Percentiles rank a stretch among this genome's conserved stretches.
These are phyloP conservation scores for Diabrotica undecimpunctata DNA, from an alignment of 1,140 invertebrate genomes.

Conservation along the genomic window DNA sequence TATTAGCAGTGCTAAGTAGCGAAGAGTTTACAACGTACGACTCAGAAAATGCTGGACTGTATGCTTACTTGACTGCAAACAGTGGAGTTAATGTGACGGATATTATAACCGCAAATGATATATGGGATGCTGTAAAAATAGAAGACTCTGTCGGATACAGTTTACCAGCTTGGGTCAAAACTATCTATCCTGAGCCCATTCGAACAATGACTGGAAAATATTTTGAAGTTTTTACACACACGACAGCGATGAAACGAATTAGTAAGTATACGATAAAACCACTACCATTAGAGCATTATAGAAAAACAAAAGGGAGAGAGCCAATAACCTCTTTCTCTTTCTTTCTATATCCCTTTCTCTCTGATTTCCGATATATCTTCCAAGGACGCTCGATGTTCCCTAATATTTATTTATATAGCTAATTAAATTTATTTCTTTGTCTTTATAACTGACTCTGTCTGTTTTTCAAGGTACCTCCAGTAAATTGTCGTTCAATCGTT, in stretches of 20 bases:
- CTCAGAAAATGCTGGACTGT: not conserved
- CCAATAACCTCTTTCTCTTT: no score
- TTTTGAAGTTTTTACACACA: not conserved
- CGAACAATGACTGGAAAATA: not conserved
- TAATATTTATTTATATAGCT: no score
- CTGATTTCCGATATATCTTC: no score
- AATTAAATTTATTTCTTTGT: no score
- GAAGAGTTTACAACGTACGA: not conserved
- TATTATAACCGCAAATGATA: not conserved
- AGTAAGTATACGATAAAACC: not conserved
- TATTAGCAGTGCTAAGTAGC: not conserved
- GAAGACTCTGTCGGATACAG: slow-evolving; percentile 1
- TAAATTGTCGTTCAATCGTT: no score
- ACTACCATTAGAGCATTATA: no score
- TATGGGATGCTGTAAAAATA: not conserved
- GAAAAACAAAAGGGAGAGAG: no score
- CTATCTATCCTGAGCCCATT: slow-evolving; percentile 4
- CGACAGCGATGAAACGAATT: not conserved
- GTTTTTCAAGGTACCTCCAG: no score
- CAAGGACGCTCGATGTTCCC: no score
- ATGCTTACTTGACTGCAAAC: not conserved
- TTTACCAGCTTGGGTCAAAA: slow-evolving; percentile 3
- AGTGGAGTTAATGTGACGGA: not conserved
- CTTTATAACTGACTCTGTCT: no score
- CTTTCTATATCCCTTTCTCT: no score